Base-by-base conservation (phyloP, 1,140 invertebrate genomes). In the Megalopta genalis region DNA sequence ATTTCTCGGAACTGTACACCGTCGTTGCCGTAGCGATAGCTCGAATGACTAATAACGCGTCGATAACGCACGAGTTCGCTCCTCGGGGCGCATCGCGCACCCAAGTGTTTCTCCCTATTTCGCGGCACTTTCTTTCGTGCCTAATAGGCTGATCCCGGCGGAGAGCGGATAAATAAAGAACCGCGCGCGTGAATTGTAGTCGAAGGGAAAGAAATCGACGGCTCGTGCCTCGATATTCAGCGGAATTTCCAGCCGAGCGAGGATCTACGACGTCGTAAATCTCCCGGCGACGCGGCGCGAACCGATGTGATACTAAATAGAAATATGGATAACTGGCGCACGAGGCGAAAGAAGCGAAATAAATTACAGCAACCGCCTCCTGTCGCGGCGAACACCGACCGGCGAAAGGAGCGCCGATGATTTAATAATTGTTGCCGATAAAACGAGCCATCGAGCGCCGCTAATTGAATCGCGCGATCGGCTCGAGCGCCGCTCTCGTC, bases 231-330 rank as follows among this genome's bases (percentile, higher is more conserved):
- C 21, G 54, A 57, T 57, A 57, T 57, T 57, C 54, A 57, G 8
- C 21, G 18, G 54, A 57, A 57, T 57, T 57, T 57, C 54, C 54
- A 57, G 25, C 66, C 63, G 60, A 59, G 25, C 69, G 46, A 39
- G 75, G 84, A 88, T 88, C 87, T 86, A 87, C 77, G 79, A 84
- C 83, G 79, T 86, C 84, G 83, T 87, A 87, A 82, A 87, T 85
- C 77, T 57, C 60, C 64, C 81, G 27, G 27, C 7, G 27, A 32
- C 60, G 60, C 27, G 25, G 60, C 25, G 64, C 72, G 77, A 64
- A 84, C 79, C 82, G 83, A 86, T 73, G 52, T 72, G 81, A 86
- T 81, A 81, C 64, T 77, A 60, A 78, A 80, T 82, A 81, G 67
- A 83, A 86, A 88, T 86, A 83, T 60, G 74, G 70, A 78, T 67